These are phyloP conservation scores for Neolamprologus tretocephalus DNA, from an alignment of 2,113 vertebrate species.

Conservation along the genomic window DNA sequence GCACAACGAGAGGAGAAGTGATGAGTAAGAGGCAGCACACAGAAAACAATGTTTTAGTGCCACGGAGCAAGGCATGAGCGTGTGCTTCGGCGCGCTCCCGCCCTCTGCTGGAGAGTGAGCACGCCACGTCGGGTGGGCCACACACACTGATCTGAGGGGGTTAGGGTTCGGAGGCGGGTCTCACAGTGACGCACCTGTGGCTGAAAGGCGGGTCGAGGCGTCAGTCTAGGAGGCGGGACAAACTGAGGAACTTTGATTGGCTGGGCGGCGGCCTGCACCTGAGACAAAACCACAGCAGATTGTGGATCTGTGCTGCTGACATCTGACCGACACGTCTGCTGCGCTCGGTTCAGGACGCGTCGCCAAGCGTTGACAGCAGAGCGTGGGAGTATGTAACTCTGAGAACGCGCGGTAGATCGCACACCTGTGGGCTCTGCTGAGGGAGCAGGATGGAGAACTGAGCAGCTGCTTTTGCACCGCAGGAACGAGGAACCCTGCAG, in stretches of 20 bases:
- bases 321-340: neutral
- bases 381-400: neutral
- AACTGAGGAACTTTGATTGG: conserved; percentile 99
- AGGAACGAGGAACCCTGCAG: neutral
- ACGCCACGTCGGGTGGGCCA: conserved; percentile 40
- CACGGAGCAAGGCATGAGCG: conserved; percentile 50
- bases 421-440: neutral
- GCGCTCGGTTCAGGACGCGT: neutral
- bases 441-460: neutral
- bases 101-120: conserved; percentile 59
- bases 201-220: conserved; percentile 93
- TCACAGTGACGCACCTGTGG: conserved; percentile 87
- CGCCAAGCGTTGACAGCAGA: neutral
- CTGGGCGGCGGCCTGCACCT: conserved; percentile 93
- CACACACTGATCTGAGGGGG: conserved; percentile 56
- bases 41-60: conserved; percentile 59
- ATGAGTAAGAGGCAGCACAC: conserved; percentile 45
- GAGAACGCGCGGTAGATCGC: neutral
- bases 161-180: conserved; percentile 58
- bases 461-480: neutral
- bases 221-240: conserved; percentile 98
- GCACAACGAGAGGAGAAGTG: conserved; percentile 46
- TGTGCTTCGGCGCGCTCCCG: conserved; percentile 44
- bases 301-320: conserved; percentile 34
- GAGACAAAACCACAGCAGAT: conserved; percentile 73